phyloP scores from a whole-genome alignment of 2,113 vertebrate genomes.

The Perca schrenkii region DNA sequence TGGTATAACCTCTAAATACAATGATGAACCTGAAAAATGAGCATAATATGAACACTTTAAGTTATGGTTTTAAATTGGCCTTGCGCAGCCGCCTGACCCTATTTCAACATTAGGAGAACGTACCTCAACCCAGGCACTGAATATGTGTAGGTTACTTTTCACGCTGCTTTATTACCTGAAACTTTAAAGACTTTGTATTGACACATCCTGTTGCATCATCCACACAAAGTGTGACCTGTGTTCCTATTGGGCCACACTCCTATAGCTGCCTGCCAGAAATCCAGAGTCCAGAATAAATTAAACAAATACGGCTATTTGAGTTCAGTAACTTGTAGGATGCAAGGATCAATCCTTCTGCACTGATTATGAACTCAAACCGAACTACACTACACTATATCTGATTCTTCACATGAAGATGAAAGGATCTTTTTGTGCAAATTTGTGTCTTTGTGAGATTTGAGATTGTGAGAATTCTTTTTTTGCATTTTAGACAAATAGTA shows the following conservation, averaged over 20 bases:
- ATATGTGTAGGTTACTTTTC: not conserved
- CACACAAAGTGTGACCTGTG: not conserved
- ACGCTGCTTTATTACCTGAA: not conserved
- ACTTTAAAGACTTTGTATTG: not conserved
- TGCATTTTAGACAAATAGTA: not conserved
- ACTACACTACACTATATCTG: not conserved
- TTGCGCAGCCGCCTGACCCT: not conserved
- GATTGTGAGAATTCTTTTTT: not conserved
- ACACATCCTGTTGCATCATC: not conserved
- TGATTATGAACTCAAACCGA: not conserved
- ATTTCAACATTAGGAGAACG: not conserved
- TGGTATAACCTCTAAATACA: no score
- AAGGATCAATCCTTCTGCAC: not conserved
- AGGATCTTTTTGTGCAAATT: not conserved
- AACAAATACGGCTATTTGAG: not conserved
- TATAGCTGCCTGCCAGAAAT: not conserved
- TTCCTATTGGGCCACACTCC: not conserved
- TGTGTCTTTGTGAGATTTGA: not conserved
- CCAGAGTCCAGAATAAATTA: slow-evolving; percentile 2
- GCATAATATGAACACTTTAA: no score
- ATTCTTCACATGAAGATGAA: not conserved
- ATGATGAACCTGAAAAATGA: no score
- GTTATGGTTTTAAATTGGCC: not conserved
- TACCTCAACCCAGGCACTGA: not conserved
- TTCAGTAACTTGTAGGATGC: no score